Base-by-base conservation (phyloP, 2,888 invertebrate species). In the Drosophila leonis region DNA sequence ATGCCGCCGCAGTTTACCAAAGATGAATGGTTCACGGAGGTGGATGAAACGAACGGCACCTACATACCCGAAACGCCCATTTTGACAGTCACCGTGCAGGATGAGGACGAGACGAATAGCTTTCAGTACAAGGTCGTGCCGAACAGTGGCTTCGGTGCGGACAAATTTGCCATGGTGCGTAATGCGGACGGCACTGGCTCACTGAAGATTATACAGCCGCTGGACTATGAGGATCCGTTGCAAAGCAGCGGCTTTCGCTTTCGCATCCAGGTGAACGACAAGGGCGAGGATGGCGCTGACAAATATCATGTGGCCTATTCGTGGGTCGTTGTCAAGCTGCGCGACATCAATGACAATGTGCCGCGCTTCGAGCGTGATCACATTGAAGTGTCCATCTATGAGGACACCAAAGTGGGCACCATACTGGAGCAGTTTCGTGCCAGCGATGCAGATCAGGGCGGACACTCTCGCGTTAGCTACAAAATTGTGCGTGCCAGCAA, bases 1-100 rank as follows among this genome's bases (percentile, higher is more conserved):
- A 98, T 99, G 97, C 98, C 98, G 46, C 99, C 99, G 7, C 97
- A 97, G 92, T 98, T 98, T 91, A 98, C 97, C 6, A 98, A 98
- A 94, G 97, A 98, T 77, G 98, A 98, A 94, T 98, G 98, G 98
- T 96, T 97, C 90, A 98, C 98, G 6, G 98, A 98, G 94, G 98
- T 98, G 63, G 98, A 98, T 92, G 98, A 98, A 94, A 98, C 98
- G 12, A 98, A 98, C 93, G 98, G 98, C 59, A 96, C 96, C 37
- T 96, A 96, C 92, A 94, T 98, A 85, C 98, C 98, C 18, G 98
- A 98, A 94, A 96, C 97, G 94, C 98, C 98, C 4, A 98, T 98
- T 83, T 94, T 98, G 29, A 98, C 98, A 4, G 98, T 98, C 0
- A 98, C 98, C 2, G 98, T 98, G 64, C 98, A 98, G 91, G 98